A percentile compares a stretch with the other conserved stretches of the same genome.
Conservation (phyloP, 2,888 invertebrate genomes). For the Maniola hyperantus region DNA sequence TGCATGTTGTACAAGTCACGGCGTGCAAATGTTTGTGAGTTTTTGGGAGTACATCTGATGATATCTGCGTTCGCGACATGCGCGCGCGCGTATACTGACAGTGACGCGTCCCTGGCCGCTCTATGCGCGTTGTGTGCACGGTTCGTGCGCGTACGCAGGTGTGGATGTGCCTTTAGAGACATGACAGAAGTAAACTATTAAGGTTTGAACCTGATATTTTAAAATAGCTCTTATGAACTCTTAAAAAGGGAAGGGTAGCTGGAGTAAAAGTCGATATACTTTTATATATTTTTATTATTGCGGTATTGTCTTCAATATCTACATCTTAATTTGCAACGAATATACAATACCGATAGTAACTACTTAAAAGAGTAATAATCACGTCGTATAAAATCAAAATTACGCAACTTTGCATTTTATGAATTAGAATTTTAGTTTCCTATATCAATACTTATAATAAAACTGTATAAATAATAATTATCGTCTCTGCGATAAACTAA, state of each 20-base stretch:
- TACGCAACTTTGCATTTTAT: slow-evolving; percentile 54
- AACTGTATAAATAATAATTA: slow-evolving; percentile 13
- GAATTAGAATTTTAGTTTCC: slow-evolving; percentile 61
- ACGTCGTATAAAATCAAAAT: slow-evolving; percentile 69
- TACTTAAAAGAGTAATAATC: slow-evolving; percentile 67
- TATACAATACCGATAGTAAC: slow-evolving; percentile 66
- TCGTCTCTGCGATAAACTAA: slow-evolving; percentile 36
- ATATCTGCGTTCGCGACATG: too few relatives aligned
- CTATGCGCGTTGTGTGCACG: too few relatives aligned
- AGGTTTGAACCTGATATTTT: too few relatives aligned
- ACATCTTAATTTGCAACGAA: slow-evolving; percentile 64
- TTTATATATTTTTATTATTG: slow-evolving; percentile 72
- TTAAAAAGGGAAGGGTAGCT: neutral
- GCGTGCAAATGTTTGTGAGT: too few relatives aligned
- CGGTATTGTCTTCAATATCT: slow-evolving; percentile 63
- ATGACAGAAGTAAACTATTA: too few relatives aligned
- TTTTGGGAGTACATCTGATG: too few relatives aligned
- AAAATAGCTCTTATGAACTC: too few relatives aligned
- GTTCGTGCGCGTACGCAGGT: too few relatives aligned
- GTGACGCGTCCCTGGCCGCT: too few relatives aligned
- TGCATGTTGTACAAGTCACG: too few relatives aligned
- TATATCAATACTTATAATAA: slow-evolving; percentile 41
- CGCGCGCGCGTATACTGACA: too few relatives aligned
- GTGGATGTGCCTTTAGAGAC: too few relatives aligned
- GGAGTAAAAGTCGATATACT: slow-evolving; percentile 42